A percentile compares a stretch with the other conserved stretches of the same genome.
Evolutionary conservation across 2,113 vertebrate species (phyloP).

Genomic region (Elgaria multicarinata): DNA sequence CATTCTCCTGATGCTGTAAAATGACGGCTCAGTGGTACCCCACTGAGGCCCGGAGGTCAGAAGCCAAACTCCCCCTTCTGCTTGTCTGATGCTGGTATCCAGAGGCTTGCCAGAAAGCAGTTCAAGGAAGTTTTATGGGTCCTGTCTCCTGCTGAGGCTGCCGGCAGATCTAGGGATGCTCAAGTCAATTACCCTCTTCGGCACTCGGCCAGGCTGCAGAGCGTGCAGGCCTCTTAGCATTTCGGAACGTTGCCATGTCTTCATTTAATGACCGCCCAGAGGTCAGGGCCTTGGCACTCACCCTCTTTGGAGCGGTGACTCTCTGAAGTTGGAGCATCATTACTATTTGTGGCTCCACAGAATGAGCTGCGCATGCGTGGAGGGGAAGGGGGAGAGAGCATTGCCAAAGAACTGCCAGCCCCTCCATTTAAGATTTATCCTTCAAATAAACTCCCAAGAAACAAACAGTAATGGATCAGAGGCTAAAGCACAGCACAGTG

Average conservation of each 20-base stretch:
- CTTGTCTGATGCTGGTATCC: not conserved
- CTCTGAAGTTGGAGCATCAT: not conserved
- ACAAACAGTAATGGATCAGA: not conserved
- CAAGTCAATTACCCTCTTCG: not conserved
- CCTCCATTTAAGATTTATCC: not conserved
- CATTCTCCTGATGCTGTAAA: not conserved
- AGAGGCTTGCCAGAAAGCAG: not conserved
- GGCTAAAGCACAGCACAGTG: not conserved
- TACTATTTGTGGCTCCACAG: not conserved
- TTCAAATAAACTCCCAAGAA: slow-evolving; percentile 1
- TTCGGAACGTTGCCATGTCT: not conserved
- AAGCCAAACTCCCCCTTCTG: not conserved
- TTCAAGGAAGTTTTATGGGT: not conserved
- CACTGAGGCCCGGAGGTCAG: not conserved
- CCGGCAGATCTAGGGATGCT: not conserved
- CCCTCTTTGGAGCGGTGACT: not conserved
- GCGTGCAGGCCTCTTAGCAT: not conserved
- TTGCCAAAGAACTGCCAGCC: not conserved
- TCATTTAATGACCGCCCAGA: not conserved
- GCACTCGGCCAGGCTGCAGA: not conserved
- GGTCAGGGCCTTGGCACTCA: not conserved
- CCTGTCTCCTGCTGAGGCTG: not conserved
- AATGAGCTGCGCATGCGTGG: not conserved
- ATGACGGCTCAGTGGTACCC: not conserved
- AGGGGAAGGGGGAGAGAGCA: not conserved